Percentiles rank a stretch among this genome's conserved stretches.
phyloP scores from a whole-genome alignment of 2,113 vertebrate species.

The Upupa epops region DNA sequence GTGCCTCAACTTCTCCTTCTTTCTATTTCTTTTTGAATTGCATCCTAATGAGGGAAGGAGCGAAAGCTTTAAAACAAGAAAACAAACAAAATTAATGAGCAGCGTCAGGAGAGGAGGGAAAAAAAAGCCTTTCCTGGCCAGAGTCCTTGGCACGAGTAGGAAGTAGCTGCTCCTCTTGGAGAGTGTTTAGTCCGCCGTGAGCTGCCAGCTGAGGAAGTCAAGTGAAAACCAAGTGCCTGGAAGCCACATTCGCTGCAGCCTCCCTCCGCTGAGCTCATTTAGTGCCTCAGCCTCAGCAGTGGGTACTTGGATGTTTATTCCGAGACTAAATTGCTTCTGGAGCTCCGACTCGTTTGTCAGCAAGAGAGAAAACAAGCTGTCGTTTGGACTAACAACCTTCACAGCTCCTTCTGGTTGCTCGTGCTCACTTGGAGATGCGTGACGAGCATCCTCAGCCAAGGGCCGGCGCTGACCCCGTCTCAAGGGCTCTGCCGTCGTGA shows the following conservation, averaged over 20 bases:
- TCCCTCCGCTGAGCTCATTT: neutral
- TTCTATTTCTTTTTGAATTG: neutral
- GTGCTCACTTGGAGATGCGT: fast-evolving
- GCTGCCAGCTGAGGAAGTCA: slow-evolving; percentile 20
- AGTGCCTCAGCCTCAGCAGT: neutral
- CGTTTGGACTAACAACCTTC: neutral
- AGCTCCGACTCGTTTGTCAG: neutral
- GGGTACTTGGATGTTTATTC: neutral
- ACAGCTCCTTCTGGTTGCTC: neutral
- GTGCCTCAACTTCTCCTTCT: neutral
- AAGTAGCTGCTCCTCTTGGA: neutral
- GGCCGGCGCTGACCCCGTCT: fast-evolving
- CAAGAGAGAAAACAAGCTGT: neutral
- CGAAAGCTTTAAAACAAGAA: neutral
- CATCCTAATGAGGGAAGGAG: neutral
- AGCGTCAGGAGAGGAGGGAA: neutral
- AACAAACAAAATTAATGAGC: slow-evolving; percentile 30
- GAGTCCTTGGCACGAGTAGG: neutral
- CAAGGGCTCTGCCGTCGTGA: neutral
- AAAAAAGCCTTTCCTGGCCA: neutral
- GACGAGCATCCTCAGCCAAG: neutral
- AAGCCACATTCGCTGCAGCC: neutral
- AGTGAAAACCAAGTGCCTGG: slow-evolving; percentile 30
- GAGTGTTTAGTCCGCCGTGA: neutral
- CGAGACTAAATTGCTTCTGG: neutral